Evolutionary conservation across 2,888 invertebrate species (phyloP).

Genomic region (Stegophylla sp.): DNA sequence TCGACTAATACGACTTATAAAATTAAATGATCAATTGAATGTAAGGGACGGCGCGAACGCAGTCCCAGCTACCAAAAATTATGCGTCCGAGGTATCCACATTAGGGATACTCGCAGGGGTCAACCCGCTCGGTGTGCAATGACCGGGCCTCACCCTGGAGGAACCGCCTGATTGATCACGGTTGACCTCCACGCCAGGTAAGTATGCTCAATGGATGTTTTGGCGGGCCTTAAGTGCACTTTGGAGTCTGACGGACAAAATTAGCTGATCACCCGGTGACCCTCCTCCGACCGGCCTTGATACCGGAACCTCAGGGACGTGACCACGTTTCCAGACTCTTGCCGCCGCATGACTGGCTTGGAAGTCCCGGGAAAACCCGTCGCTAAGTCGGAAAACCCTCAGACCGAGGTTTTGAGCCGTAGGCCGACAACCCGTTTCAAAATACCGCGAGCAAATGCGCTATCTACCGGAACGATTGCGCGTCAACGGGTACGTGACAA

Average conservation of each 20-base stretch:
- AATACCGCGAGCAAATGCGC: not conserved
- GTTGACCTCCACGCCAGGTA: slow-evolving; percentile 69
- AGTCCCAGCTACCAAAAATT: slow-evolving; percentile 60
- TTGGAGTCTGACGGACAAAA: not conserved
- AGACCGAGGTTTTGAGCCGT: too few species aligned
- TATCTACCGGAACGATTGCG: not conserved
- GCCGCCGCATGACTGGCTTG: too few species aligned
- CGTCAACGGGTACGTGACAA: too few species aligned
- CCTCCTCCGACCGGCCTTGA: too few species aligned
- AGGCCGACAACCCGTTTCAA: not conserved
- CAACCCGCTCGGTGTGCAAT: slow-evolving; percentile 79
- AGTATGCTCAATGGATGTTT: slow-evolving; percentile 55
- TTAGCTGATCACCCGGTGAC: too few species aligned
- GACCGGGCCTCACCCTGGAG: slow-evolving; percentile 75
- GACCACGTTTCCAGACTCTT: too few species aligned
- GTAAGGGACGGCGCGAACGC: slow-evolving; percentile 59
- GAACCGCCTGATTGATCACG: slow-evolving; percentile 76
- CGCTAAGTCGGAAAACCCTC: too few species aligned
- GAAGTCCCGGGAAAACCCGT: too few species aligned
- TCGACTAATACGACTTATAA: too few species aligned
- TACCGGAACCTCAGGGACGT: too few species aligned
- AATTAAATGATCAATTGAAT: too few species aligned
- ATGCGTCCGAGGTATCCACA: slow-evolving; percentile 72
- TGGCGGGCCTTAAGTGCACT: not conserved
- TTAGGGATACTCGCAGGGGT: slow-evolving; percentile 78